Conservation (phyloP, 2,888 invertebrate species). For the Ctena decussata region DNA sequence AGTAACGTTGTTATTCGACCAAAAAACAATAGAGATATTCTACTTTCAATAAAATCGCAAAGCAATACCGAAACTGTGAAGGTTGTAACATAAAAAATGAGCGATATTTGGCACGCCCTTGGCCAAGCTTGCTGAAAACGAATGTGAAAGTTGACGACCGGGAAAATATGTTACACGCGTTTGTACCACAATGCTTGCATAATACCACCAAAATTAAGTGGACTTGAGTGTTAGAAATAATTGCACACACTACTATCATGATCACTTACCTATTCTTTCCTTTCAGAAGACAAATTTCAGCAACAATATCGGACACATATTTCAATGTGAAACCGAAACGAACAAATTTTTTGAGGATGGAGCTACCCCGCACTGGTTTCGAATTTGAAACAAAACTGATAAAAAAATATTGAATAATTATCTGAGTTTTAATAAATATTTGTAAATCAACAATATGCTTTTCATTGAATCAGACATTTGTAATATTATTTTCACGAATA, state of each 20-base stretch:
- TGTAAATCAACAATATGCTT: not conserved
- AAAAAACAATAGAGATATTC: too few species aligned
- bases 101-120: slow-evolving; percentile 1
- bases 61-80: too few species aligned
- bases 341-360: slow-evolving; percentile 8
- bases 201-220: not conserved
- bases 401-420: not conserved
- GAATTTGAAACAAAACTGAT: slow-evolving; percentile 32
- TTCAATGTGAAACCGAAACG: slow-evolving; percentile 13
- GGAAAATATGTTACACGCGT: not conserved
- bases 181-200: too few species aligned
- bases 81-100: too few species aligned
- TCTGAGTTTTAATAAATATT: not conserved
- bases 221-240: not conserved
- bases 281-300: not conserved
- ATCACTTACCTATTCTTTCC: not conserved
- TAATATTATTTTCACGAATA: not conserved
- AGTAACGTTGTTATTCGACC: too few species aligned
- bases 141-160: slow-evolving; percentile 63
- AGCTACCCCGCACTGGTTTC: slow-evolving; percentile 50
- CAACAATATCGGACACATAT: not conserved
- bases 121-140: slow-evolving; percentile 24
- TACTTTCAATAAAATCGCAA: too few species aligned
- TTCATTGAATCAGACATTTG: not conserved
- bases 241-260: not conserved